phyloP scores from a whole-genome alignment of 2,797 vertebrate genomes.

The Neosilurus hyrtlii region DNA sequence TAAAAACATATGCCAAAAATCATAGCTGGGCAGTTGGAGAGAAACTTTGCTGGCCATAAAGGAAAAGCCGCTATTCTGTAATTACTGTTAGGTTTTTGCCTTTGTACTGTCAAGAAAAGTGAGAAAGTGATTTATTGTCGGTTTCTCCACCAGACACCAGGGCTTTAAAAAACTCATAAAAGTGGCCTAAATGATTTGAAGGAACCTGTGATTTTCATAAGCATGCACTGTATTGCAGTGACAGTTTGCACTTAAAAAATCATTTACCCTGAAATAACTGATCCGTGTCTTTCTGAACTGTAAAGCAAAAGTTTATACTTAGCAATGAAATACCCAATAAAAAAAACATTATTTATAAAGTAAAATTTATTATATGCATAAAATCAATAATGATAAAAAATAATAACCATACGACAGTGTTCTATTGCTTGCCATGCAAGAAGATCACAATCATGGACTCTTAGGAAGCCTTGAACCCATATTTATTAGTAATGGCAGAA shows the following conservation, averaged over 20 bases:
- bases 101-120: conserved; percentile 60
- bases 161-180: conserved; percentile 55
- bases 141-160: conserved; percentile 55
- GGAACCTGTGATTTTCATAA: conserved; percentile 27
- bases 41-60: conserved; percentile 60
- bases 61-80: conserved; percentile 56
- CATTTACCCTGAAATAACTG: neutral
- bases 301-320: neutral
- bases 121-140: conserved; percentile 66
- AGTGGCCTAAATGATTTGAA: conserved; percentile 43
- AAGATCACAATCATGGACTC: neutral
- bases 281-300: neutral
- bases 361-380: conserved; percentile 1
- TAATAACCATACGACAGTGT: too few species aligned
- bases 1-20: conserved; percentile 67
- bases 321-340: neutral
- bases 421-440: neutral
- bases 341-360: neutral
- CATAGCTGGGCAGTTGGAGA: conserved; percentile 58
- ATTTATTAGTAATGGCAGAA: neutral
- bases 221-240: conserved; percentile 40
- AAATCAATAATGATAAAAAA: neutral
- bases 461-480: neutral
- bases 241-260: conserved; percentile 33
- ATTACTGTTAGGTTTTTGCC: conserved; percentile 52